Conservation (phyloP, 1,140 invertebrate genomes). For the Thaumetopoea pityocampa region DNA sequence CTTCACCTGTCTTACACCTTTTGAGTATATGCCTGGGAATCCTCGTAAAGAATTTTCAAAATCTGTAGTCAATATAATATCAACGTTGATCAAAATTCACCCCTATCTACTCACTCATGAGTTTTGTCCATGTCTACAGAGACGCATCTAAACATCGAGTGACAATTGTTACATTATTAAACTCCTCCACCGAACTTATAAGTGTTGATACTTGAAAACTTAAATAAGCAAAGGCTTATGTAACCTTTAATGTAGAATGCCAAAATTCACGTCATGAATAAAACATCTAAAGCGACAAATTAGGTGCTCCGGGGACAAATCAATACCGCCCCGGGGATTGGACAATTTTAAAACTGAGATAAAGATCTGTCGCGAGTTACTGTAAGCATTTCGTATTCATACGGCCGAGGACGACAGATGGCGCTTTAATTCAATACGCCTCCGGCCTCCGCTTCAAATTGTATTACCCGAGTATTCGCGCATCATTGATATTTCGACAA, state of each 20-base stretch:
- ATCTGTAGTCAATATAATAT: no score
- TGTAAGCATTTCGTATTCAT: constrained; percentile 73
- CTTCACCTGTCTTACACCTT: no score
- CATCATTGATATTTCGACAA: constrained; percentile 74
- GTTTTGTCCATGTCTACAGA: no score
- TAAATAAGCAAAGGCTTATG: constrained; percentile 18
- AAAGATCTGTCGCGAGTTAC: constrained; percentile 63
- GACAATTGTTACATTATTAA: no score
- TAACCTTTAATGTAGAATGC: constrained; percentile 27
- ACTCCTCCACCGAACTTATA: no score
- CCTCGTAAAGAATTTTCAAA: no score
- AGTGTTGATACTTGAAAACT: no score
- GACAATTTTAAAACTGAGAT: constrained; percentile 75
- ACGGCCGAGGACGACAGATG: constrained; percentile 68
- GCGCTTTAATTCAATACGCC: constrained; percentile 71
- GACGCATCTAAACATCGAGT: no score
- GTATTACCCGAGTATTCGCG: constrained; percentile 68
- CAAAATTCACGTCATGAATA: constrained; percentile 46
- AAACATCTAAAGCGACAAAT: constrained; percentile 58
- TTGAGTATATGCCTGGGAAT: no score
- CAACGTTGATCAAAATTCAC: no score
- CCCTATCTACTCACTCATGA: no score
- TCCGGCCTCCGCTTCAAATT: constrained; percentile 68
- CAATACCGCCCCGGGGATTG: constrained; percentile 63
- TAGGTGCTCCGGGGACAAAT: constrained; percentile 63